phyloP scores from a whole-genome alignment of 2,888 invertebrate genomes.

The Perizoma flavofasciatum region DNA sequence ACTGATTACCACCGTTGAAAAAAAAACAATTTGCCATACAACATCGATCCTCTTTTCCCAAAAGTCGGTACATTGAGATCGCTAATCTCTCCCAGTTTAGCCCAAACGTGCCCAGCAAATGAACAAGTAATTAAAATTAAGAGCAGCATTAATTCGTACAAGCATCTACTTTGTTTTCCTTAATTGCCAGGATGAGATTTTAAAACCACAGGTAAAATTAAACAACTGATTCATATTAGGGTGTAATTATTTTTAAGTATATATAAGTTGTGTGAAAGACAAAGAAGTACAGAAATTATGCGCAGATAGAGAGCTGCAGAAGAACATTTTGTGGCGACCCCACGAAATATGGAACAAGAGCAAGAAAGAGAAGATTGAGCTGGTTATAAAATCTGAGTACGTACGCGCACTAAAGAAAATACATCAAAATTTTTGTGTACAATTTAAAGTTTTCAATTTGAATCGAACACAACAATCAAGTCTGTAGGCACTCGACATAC shows the following conservation, averaged over 20 bases:
- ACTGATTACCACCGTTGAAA: no score
- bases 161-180: slow-evolving; percentile 32
- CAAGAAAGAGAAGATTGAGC: no score
- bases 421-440: no score
- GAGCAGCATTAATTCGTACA: slow-evolving; percentile 27
- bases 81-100: slow-evolving; percentile 1
- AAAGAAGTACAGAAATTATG: background rate
- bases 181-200: slow-evolving; percentile 30
- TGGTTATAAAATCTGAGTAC: no score
- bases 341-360: no score
- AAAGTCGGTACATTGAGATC: background rate
- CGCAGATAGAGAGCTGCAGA: background rate
- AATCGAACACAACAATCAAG: no score
- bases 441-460: no score
- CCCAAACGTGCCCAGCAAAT: slow-evolving; percentile 1
- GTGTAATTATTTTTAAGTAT: no score
- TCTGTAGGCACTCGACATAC: no score
- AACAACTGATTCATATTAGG: slow-evolving; percentile 2
- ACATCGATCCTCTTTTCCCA: no score
- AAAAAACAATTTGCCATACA: no score
- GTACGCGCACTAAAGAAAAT: no score
- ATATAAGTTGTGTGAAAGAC: background rate
- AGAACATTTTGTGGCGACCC: background rate
- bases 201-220: slow-evolving; percentile 24
- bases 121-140: slow-evolving; percentile 36